Base-by-base conservation (phyloP, 2,113 vertebrate genomes). In the Cebus imitator region DNA sequence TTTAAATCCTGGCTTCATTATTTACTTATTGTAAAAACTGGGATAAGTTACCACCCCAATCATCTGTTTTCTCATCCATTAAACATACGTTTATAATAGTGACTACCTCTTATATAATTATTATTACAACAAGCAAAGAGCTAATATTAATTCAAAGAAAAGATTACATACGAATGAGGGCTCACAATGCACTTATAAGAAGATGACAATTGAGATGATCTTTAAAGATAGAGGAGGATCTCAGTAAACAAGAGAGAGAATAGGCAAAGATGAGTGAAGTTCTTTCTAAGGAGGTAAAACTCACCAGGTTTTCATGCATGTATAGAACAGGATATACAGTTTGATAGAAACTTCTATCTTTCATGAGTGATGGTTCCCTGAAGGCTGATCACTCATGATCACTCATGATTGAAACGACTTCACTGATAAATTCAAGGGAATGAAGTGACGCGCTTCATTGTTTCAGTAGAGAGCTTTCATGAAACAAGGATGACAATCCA, bases 401-500 rank as follows among this genome's bases (percentile, higher is more conserved):
- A 64, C 58, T 64, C 61, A 32, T 93, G 68, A 32, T 43, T 90
- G 92, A 94, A 94, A 87, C 82, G 73, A 48, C 66, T 58, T 86
- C 75, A 48, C 50, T 86, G 91, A 90, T 58, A 94, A 84, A 84
- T 55, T 73, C 66, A 57, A 68, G 89, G 20, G 21, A 84, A 25
- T 73, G 37, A 40, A 85, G 45, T 30, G 37, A 68, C 72, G 78
- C 68, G 25, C 52, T 92, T 92, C 83, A 79, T 23, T 82, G 78
- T 97, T 97, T 96, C 88, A 79, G 40, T 16, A 79, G n/a, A 87
- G 75, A 68, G 2, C 20, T 73, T 90, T 68, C 12, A 1, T 50
- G 32, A 30, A 88, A 66, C 50, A 4, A n/a, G 11, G 37, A n/a
- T 57, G 18, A 37, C 43, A 64, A 90, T 70, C 21, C 21, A 79